Evolutionary conservation across 2,113 vertebrate genomes (phyloP).

Genomic region (Cathartes aura): DNA sequence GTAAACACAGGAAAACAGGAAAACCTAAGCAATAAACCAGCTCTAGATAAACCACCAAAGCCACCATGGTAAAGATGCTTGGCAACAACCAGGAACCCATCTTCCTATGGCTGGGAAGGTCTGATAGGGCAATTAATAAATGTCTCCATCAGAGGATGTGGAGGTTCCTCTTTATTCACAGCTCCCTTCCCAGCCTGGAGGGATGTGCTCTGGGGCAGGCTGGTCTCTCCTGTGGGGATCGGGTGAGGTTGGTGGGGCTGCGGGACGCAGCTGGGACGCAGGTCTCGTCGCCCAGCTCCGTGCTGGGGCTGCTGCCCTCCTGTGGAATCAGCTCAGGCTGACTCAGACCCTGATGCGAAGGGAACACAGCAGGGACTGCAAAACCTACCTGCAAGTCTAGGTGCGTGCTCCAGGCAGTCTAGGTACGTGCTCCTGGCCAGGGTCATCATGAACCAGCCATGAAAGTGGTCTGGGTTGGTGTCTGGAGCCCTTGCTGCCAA

Average conservation of each 20-base stretch:
- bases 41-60: neutral
- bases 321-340: neutral
- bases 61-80: neutral
- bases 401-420: neutral
- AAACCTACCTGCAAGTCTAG: neutral
- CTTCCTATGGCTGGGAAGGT: neutral
- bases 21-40: neutral
- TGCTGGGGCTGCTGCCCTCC: neutral
- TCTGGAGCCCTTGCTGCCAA: neutral
- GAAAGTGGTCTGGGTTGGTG: neutral
- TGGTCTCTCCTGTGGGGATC: fast-evolving
- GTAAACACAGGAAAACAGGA: neutral
- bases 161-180: neutral
- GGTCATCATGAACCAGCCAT: neutral
- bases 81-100: neutral
- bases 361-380: neutral
- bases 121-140: neutral
- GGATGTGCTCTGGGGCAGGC: neutral
- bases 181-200: neutral
- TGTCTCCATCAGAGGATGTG: neutral
- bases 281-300: fast-evolving
- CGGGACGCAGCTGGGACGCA: neutral
- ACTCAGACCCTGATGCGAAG: neutral
- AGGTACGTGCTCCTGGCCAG: fast-evolving
- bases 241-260: neutral